A percentile compares a stretch with the other conserved stretches of the same genome.
phyloP scores from a whole-genome alignment of 2,888 invertebrate genomes.

The Drosophila merina region DNA sequence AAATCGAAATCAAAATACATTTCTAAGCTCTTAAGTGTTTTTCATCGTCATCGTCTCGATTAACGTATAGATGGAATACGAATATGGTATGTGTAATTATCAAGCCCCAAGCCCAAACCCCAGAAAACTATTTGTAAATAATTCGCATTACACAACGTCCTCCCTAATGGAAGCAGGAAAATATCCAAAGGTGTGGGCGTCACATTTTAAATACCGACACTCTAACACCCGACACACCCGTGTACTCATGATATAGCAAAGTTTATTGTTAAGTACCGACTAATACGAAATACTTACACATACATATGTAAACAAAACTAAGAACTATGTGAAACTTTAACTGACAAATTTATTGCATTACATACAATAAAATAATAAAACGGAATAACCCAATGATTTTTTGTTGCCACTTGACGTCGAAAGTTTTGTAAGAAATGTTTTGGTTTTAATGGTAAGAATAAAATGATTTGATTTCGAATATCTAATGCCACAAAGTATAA shows the following conservation, averaged over 20 bases:
- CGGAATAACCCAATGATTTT: conserved; percentile 53
- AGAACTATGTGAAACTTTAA: conserved; percentile 74
- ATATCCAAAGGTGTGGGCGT: conserved; percentile 1
- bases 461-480: too few species aligned
- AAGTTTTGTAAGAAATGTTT: too few species aligned
- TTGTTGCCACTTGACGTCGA: neutral
- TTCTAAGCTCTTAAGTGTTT: conserved; percentile 78
- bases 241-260: conserved; percentile 66
- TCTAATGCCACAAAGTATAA: too few species aligned
- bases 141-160: conserved; percentile 17
- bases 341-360: conserved; percentile 79
- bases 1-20: conserved; percentile 74
- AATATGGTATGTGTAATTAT: conserved; percentile 43
- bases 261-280: conserved; percentile 74
- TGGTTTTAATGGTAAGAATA: conserved; percentile 6
- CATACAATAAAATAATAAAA: conserved; percentile 73
- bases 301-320: conserved; percentile 68
- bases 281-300: conserved; percentile 64
- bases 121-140: conserved; percentile 40
- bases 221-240: conserved; percentile 1
- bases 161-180: conserved; percentile 8
- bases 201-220: conserved; percentile 38
- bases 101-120: conserved; percentile 16
- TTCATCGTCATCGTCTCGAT: conserved; percentile 63
- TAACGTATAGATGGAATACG: conserved; percentile 36